Conservation (phyloP, 2,113 vertebrate genomes). For the Scalopus aquaticus region DNA sequence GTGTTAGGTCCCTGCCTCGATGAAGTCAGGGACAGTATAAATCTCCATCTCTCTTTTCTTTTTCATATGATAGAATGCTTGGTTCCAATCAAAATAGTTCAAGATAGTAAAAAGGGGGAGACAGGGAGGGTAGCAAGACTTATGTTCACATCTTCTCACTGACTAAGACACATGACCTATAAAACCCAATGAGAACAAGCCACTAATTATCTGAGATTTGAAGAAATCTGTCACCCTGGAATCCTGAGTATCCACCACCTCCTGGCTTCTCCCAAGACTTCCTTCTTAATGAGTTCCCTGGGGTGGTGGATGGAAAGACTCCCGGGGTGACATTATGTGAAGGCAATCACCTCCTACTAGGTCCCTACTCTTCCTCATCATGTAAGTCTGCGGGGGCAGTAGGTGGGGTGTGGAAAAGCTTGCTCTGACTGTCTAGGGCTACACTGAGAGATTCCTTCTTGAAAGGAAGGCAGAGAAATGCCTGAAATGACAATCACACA, state of each 20-base stretch:
- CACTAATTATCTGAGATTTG: conserved; percentile 25
- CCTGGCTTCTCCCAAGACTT: conserved; percentile 1
- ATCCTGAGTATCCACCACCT: neutral
- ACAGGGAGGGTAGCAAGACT: neutral
- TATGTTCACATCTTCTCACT: neutral
- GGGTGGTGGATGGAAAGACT: neutral
- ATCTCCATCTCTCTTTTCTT: neutral
- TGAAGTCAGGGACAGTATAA: neutral
- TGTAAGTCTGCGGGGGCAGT: neutral
- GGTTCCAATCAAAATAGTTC: neutral
- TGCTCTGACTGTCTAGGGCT: neutral
- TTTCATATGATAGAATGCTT: neutral
- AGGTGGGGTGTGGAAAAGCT: neutral
- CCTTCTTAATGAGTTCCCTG: conserved; percentile 59
- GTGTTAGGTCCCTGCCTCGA: neutral
- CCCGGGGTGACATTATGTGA: neutral
- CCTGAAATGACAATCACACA: neutral
- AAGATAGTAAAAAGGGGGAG: neutral
- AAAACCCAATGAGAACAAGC: neutral
- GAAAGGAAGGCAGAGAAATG: neutral
- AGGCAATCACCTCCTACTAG: neutral
- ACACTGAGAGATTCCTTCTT: neutral
- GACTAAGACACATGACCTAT: neutral
- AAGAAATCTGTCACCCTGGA: conserved; percentile 8
- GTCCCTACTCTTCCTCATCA: neutral